phyloP scores from a whole-genome alignment of 2,888 invertebrate species.

The Punctoribates punctum region DNA sequence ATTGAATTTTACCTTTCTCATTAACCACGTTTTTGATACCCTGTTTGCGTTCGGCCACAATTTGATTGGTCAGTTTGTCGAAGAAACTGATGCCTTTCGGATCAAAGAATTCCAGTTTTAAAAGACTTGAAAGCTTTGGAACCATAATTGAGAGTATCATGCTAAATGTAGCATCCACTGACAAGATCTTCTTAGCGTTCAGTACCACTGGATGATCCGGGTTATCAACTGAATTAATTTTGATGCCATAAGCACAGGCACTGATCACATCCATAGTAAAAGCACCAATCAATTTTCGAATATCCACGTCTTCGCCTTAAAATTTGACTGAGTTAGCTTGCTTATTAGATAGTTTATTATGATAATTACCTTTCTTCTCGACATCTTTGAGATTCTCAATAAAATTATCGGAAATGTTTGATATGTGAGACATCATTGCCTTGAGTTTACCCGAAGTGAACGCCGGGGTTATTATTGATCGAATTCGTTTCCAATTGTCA shows the following conservation, averaged over 20 bases:
- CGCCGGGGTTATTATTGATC: slow-evolving; percentile 30
- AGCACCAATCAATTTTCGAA: slow-evolving; percentile 16
- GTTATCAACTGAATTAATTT: slow-evolving; percentile 32
- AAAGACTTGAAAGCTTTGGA: slow-evolving; percentile 4
- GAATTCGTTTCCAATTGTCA: slow-evolving; percentile 36
- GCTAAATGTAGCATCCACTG: not conserved
- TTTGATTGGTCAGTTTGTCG: slow-evolving; percentile 36
- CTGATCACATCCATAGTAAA: slow-evolving; percentile 41
- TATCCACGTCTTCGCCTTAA: slow-evolving; percentile 18
- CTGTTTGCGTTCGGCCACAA: slow-evolving; percentile 25
- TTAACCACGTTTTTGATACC: slow-evolving; percentile 52
- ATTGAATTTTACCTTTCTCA: slow-evolving; percentile 2
- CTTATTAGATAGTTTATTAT: no score
- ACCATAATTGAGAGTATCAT: not conserved
- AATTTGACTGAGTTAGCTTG: not conserved
- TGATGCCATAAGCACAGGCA: slow-evolving; percentile 32
- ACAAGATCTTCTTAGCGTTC: slow-evolving; percentile 31
- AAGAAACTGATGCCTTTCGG: slow-evolving; percentile 21
- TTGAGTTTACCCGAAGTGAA: slow-evolving; percentile 38
- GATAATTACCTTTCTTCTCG: not conserved
- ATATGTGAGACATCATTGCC: slow-evolving; percentile 28
- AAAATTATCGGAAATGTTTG: slow-evolving; percentile 21
- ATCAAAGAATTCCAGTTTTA: slow-evolving; percentile 25
- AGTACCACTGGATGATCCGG: slow-evolving; percentile 39
- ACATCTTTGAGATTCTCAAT: slow-evolving; percentile 21